phyloP scores from a whole-genome alignment of 2,113 vertebrate species.

The Cairina moschata region DNA sequence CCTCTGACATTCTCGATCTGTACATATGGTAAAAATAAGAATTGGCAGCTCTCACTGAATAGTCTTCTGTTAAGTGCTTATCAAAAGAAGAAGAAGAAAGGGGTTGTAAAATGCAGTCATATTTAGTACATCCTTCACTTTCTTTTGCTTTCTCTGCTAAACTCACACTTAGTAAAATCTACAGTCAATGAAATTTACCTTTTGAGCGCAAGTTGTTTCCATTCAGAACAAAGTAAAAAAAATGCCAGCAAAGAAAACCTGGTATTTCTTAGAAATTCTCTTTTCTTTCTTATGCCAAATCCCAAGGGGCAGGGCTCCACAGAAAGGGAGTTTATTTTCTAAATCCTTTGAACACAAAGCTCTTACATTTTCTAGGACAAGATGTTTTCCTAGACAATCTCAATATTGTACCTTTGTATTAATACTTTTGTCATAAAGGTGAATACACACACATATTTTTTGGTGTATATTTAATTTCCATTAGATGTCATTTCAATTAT shows the following conservation, averaged over 20 bases:
- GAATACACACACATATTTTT: background rate
- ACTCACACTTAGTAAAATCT: conserved; percentile 72
- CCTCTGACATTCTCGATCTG: conserved; percentile 7
- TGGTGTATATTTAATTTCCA: conserved; percentile 22
- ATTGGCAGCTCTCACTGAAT: conserved; percentile 55
- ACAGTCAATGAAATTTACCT: conserved; percentile 69
- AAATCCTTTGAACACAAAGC: conserved; percentile 75
- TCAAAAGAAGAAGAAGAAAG: conserved; percentile 63
- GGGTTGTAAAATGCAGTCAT: conserved; percentile 40
- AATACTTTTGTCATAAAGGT: conserved; percentile 48
- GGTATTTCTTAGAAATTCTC: conserved; percentile 74
- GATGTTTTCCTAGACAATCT: conserved; percentile 65
- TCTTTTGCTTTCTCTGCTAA: conserved; percentile 50
- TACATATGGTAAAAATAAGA: conserved; percentile 55
- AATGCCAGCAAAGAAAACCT: conserved; percentile 65
- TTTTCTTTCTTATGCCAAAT: conserved; percentile 74
- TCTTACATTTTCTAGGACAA: conserved; percentile 71
- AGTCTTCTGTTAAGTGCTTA: conserved; percentile 49
- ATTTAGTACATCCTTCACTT: conserved; percentile 23
- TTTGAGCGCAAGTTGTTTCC: conserved; percentile 74
- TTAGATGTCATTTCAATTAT: conserved; percentile 10
- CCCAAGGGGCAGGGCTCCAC: conserved; percentile 61
- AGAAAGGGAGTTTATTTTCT: conserved; percentile 77
- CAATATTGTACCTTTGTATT: conserved; percentile 60
- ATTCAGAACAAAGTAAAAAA: conserved; percentile 74